Base-by-base conservation (phyloP, 2,888 invertebrate genomes). In the Temnothorax ravouxi region DNA sequence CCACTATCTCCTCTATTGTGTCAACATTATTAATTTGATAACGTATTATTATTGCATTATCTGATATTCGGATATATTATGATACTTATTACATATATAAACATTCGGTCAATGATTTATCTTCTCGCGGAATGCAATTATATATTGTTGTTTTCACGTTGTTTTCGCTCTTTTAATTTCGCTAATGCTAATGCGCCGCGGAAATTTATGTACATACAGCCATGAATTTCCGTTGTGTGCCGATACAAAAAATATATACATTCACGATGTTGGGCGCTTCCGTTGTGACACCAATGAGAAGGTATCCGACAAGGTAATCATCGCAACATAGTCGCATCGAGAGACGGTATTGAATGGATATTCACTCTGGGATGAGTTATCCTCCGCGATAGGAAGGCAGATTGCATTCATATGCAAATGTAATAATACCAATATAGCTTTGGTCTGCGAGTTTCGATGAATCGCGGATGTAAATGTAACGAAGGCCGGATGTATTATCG, bases 341-440 rank as follows among this genome's bases (percentile, higher is more conserved):
- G 83, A 50, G 50, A 41, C 52, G 72, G 64, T 52, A 76, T 72
- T 71, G 72, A 81, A 83, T 85, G 61, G 77, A 85, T 83, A 85
- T 83, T 50, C 83, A 64, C 50, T 25, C 50, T 47, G 67, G 38
- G 59, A 74, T 84, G 79, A 85, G 64, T 85, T 85, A 84, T 85
- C 84, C 79, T 85, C 66, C 69, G 56, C 71, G 84, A 84, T 83
- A 84, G 83, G 69, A 75, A 84, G 62, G 62, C 59, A 64, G 61
- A 61, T 34, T 79, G 79, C 84, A 84, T 85, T 85, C 85, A 72
- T 56, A 85, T 85, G 85, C 75, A 85, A 85, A 85, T 85, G 84
- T 69, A 84, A 84, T 85, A 85, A 85, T 84, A 79, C 59, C 62
- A 61, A 75, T 84, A 79, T 83, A 84, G 79, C 79, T 56, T 62